phyloP scores from a whole-genome alignment of 2,888 invertebrate species.

The Yponomeuta evonymella region DNA sequence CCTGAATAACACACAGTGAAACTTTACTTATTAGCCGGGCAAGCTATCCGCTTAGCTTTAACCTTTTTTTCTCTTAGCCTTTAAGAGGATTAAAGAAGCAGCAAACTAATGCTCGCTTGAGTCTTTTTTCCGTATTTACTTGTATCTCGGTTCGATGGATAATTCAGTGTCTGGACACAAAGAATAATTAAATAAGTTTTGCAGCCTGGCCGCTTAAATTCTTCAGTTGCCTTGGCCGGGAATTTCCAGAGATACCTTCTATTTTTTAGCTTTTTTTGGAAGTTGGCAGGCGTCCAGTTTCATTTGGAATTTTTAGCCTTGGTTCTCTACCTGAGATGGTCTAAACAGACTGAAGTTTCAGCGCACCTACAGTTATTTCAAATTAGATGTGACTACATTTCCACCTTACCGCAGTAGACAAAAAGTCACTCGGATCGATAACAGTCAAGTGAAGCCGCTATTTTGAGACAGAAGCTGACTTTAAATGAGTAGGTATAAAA shows the following conservation, averaged over 20 bases:
- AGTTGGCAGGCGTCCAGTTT: conserved; percentile 7
- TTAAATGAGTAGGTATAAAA: not conserved
- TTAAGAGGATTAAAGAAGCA: conserved; percentile 29
- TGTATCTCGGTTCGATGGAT: conserved; percentile 28
- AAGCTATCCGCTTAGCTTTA: conserved; percentile 16
- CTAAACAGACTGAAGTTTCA: conserved; percentile 7
- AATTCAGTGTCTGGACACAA: conserved; percentile 16
- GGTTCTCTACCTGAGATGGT: not conserved
- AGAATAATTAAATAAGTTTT: conserved; percentile 3
- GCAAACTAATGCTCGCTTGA: conserved; percentile 19
- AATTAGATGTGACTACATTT: not conserved
- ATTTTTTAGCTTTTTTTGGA: not conserved
- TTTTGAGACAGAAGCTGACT: not conserved
- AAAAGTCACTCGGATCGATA: not conserved
- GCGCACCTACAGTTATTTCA: not conserved
- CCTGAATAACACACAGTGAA: conserved; percentile 16
- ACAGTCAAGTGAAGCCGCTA: not conserved
- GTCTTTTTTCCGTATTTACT: conserved; percentile 29
- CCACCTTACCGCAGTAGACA: not conserved
- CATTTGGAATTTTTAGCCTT: conserved; percentile 9
- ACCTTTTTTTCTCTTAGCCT: conserved; percentile 13
- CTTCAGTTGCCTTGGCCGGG: not conserved
- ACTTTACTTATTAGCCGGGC: conserved; percentile 23
- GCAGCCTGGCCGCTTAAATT: not conserved
- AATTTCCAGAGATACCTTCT: not conserved